Evolutionary conservation across 2,797 vertebrate genomes (phyloP), one percentile per base, ranked within the genome.

Genomic region (Eulemur rubriventer): DNA sequence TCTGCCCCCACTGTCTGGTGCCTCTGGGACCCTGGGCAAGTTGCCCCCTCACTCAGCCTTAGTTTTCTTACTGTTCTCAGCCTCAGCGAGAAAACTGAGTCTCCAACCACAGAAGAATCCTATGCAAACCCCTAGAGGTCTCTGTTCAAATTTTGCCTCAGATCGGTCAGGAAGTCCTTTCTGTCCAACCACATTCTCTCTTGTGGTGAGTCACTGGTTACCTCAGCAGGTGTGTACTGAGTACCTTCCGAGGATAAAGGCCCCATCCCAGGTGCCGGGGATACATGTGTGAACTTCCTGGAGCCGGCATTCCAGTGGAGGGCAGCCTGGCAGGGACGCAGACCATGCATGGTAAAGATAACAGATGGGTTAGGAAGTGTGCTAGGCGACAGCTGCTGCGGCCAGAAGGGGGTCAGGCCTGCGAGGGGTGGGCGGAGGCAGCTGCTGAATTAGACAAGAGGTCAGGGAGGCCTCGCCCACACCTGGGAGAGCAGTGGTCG

Each of bases 401-500:
- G 18, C 14, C 1, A 35, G 28, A 65, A 65, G 17, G 30, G 30
- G 17, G 12, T 22, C 35, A 1, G 6, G 30, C 92, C 48, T 30
- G 10, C 5, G 13, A 55, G 76, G 13, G 20, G 26, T 1, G 6
- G 28, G 2, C 46, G 41, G 61, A 28, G 52, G 20, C 52, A 14
- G 41, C 20, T n/a, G 43, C 38, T 7, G 6, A 69, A 38, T 26
- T 43, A 50, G 48, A 55, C 0, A 17, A 33, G 43, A 75, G 57
- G 10, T 2, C 0, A 22, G 20, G 38, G 7, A 55, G 46, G 30
- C 57, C 35, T 1, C 1, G 24, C 30, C 52, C 1, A 13, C 46
- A 16, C 59, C 67, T 35, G 20, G 76, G 8, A 28, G 38, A 46
- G 11, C 33, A 28, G 46, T 2, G 24, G 48, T 46, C 35, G 2